Evolutionary conservation across 2,113 vertebrate genomes (phyloP).

Genomic region (Chaetorhynchus papuensis): DNA sequence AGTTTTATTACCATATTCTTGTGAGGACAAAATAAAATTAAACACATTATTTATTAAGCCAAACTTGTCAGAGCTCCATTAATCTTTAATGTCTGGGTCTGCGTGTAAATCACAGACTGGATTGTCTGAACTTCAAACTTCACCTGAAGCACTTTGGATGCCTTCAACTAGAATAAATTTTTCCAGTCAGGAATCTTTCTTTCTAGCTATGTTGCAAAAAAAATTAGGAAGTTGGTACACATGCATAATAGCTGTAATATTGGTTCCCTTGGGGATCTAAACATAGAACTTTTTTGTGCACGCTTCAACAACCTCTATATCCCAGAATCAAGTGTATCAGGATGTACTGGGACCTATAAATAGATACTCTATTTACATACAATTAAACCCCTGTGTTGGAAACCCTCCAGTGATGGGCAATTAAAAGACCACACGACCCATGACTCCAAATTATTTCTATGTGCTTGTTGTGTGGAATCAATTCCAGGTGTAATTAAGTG

Average conservation of each 20-base stretch:
- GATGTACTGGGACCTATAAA: neutral
- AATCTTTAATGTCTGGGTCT: neutral
- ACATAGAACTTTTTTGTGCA: neutral
- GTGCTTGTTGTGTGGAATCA: neutral
- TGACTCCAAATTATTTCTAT: neutral
- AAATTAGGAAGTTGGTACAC: neutral
- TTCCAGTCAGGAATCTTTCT: neutral
- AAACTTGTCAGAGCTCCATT: neutral
- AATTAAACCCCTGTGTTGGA: neutral
- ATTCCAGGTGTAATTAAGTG: slow-evolving; percentile 41
- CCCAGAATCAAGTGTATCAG: neutral
- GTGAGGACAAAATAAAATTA: slow-evolving; percentile 19
- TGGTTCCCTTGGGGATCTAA: neutral
- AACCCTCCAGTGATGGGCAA: neutral
- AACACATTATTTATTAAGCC: slow-evolving; percentile 12
- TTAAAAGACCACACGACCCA: neutral
- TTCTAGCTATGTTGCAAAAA: neutral
- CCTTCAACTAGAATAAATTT: neutral
- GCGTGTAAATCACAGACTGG: neutral
- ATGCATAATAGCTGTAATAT: neutral
- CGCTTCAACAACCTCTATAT: neutral
- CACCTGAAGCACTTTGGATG: neutral
- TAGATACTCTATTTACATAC: neutral
- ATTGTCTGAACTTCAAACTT: neutral
- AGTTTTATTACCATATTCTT: neutral